Evolutionary conservation across 2,888 invertebrate species (phyloP), one percentile per base, ranked within the genome.

Genomic region (Adelognathus sp.): DNA sequence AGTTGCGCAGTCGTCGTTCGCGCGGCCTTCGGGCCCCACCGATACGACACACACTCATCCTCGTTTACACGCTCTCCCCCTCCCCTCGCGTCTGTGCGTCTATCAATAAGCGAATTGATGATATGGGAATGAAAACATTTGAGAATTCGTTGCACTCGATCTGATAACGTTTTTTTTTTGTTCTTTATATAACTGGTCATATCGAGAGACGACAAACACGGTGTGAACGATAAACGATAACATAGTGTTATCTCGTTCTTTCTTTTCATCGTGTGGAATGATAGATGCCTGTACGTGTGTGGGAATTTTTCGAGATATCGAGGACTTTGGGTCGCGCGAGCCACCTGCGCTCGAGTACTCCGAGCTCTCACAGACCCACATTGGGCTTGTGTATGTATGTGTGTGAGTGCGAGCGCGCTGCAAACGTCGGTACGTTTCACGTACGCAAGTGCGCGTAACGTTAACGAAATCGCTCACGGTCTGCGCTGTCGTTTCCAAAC

Each of bases 1-100:
- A 70, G 70, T 70, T 78, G 78, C 78, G 78, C 74, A 79, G 74
- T 54, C 74, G 74, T 70, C n/a, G n/a, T n/a, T n/a, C n/a, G 44
- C 24, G 50, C 78, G 78, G 74, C 74, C 78, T 79, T 79, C 78
- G 73, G 41, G 69, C 31, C 70, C 63, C 73, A 52, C 67, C 56
- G 67, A 46, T 73, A 50, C 52, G n/a, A n/a, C n/a, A 54, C 66
- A 66, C 58, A 76, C 63, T 63, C 21, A 50, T 27, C 14, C 41
- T 31, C 18, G 3, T 31, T 6, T 1, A 14, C 7, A n/a, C 24
- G 14, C 54, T 29, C 33, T 31, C n/a, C 41, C 27, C 11, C 16
- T 9, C 1, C 24, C 7, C 60, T 39, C 24, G 14, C 21, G 24
- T 50, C 27, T 14, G 21, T 33, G 21, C 52, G 18, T 66, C 16